Evolutionary conservation across 1,140 invertebrate genomes (phyloP).

Genomic region (Lasioglossum baleicum): DNA sequence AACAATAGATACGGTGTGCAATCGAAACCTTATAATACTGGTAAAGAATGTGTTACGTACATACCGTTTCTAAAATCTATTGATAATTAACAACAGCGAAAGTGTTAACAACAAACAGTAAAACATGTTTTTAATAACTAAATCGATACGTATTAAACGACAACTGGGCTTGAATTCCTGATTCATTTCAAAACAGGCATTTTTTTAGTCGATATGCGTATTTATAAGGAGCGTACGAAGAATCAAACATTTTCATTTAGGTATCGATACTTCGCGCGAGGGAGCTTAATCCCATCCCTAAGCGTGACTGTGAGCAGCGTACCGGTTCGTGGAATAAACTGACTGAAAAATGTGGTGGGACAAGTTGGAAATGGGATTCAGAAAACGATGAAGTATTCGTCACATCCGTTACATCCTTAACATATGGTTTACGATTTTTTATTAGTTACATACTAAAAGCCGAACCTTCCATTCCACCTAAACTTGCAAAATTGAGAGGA

Average conservation of each 20-base stretch:
- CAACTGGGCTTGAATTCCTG: slow-evolving; percentile 44
- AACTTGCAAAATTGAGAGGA: too few relatives aligned
- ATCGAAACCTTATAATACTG: too few relatives aligned
- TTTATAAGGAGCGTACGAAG: too few relatives aligned
- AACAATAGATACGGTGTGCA: too few relatives aligned
- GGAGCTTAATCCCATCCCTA: slow-evolving; percentile 39
- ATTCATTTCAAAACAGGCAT: slow-evolving; percentile 33
- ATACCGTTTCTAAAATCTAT: too few relatives aligned
- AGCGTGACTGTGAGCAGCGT: slow-evolving; percentile 62
- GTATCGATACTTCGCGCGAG: slow-evolving; percentile 35
- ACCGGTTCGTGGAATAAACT: slow-evolving; percentile 64
- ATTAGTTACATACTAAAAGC: not conserved
- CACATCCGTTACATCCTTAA: slow-evolving; percentile 47
- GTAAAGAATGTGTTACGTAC: too few relatives aligned
- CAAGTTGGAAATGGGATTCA: slow-evolving; percentile 54
- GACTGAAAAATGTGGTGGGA: slow-evolving; percentile 53
- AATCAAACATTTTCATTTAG: slow-evolving; percentile 47
- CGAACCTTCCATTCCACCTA: too few relatives aligned
- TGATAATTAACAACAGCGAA: too few relatives aligned
- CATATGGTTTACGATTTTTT: not conserved
- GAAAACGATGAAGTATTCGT: slow-evolving; percentile 54
- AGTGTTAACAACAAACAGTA: too few relatives aligned
- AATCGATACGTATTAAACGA: too few relatives aligned
- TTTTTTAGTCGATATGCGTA: too few relatives aligned
- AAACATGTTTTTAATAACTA: too few relatives aligned